These are phyloP conservation scores for Bubo scandiacus DNA, from an alignment of 2,113 vertebrate species.

Conservation along the genomic window DNA sequence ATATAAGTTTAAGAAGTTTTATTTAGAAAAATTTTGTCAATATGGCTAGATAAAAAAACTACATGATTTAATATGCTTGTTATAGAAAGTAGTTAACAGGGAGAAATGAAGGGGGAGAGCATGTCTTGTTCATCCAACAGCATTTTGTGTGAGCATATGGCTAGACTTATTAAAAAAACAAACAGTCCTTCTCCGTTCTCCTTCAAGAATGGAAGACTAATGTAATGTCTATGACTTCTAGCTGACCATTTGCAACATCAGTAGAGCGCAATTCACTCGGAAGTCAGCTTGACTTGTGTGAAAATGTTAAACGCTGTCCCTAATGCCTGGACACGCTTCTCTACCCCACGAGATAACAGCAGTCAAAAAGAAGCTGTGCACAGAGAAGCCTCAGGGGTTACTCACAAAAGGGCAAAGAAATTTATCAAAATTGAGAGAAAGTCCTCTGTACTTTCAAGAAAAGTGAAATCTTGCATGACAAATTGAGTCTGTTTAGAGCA, in stretches of 20 bases:
- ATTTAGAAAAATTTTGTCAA: neutral
- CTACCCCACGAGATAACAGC: neutral
- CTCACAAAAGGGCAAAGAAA: conserved; percentile 49
- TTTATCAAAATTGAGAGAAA: conserved; percentile 48
- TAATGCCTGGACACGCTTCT: neutral
- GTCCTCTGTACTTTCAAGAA: conserved; percentile 2
- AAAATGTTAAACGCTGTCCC: neutral
- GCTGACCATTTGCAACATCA: neutral
- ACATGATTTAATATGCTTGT: neutral
- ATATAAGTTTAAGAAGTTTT: neutral
- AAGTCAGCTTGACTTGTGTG: neutral
- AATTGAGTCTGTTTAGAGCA: neutral
- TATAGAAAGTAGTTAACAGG: neutral
- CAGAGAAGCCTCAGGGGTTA: neutral
- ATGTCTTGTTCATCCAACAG: neutral
- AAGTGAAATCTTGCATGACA: conserved; percentile 48
- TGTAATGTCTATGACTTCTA: neutral
- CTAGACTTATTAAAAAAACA: neutral
- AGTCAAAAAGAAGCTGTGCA: neutral
- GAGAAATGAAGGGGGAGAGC: neutral
- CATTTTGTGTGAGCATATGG: neutral
- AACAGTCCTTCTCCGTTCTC: neutral
- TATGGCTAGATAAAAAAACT: neutral
- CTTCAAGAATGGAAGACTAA: neutral
- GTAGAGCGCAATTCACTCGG: neutral